phyloP scores from a whole-genome alignment of 2,113 vertebrate genomes.

The Phalacrocorax pelagicus region DNA sequence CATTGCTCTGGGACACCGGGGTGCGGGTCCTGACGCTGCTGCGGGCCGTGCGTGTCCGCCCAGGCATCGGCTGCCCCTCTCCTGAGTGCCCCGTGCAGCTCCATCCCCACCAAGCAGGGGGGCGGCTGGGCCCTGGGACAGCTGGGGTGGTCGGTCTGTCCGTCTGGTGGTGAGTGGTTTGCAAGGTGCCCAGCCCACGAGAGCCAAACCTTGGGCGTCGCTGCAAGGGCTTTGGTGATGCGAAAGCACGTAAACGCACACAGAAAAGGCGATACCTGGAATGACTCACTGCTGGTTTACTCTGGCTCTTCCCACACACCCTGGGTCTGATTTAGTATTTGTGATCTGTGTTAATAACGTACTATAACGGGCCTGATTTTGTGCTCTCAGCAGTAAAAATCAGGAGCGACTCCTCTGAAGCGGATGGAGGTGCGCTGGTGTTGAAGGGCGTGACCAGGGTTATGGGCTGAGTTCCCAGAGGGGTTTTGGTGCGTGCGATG shows the following conservation, averaged over 20 bases:
- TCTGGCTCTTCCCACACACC: background rate
- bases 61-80: fast-evolving
- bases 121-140: too few species aligned
- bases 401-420: background rate
- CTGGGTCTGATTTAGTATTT: background rate
- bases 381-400: background rate
- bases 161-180: background rate
- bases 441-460: background rate
- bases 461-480: background rate
- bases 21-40: fast-evolving
- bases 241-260: fast-evolving
- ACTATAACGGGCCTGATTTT: background rate
- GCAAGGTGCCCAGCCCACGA: background rate
- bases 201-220: background rate
- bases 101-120: fast-evolving
- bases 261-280: background rate
- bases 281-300: background rate
- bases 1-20: fast-evolving
- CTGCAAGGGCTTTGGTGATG: background rate
- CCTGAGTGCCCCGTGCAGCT: fast-evolving
- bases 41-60: fast-evolving
- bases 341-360: background rate
- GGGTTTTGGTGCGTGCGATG: fast-evolving
- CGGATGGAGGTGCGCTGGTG: fast-evolving
- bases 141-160: fast-evolving